Evolutionary conservation across 2,888 invertebrate genomes (phyloP), one percentile per base, ranked within the genome.

Genomic region (Protodeltote pygarga): DNA sequence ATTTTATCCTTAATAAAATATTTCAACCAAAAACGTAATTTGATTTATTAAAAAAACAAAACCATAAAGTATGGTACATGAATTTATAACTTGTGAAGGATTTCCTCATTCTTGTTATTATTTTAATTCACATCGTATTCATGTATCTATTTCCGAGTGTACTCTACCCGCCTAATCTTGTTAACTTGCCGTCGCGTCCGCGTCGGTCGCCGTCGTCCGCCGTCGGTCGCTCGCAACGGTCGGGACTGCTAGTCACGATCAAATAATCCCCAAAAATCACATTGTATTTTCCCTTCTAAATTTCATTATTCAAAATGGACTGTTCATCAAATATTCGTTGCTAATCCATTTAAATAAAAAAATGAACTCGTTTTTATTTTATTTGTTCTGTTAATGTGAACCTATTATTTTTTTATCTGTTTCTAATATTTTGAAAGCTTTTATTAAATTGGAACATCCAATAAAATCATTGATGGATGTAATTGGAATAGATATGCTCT

Each of bases 401-500:
- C 10, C 24, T 2, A n/a, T n/a, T n/a, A n/a, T n/a, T n/a, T n/a
- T n/a, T n/a, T n/a, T 14, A 17, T 19, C 33, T 9, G 16, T 17
- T 32, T 8, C 32, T 14, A 51, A 51, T 59, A 29, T 33, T 29
- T 20, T 20, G 41, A n/a, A n/a, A n/a, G n/a, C n/a, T 59, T 29
- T 21, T 23, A 24, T 40, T 59, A 59, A 50, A 51, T 33, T 29
- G 41, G 28, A 51, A 59, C 16, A 17, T 52, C 41, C 53, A 52
- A 60, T 53, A 52, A 52, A 60, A 41, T 60, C 11, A 34, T 41
- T 34, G 23, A 15, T 29, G 23, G 20, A 23, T 16, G 27, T 44
- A 23, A 53, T 54, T 44, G 46, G 20, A 53, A 54, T 44, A 61
- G 35, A 42, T 45, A 53, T 61, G 45, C 61, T 53, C 61, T 53